Percentiles rank a stretch among this genome's conserved stretches.
These are phyloP conservation scores for Notarius lentiginosus DNA, from an alignment of 2,113 vertebrate genomes.

Conservation along the genomic window DNA sequence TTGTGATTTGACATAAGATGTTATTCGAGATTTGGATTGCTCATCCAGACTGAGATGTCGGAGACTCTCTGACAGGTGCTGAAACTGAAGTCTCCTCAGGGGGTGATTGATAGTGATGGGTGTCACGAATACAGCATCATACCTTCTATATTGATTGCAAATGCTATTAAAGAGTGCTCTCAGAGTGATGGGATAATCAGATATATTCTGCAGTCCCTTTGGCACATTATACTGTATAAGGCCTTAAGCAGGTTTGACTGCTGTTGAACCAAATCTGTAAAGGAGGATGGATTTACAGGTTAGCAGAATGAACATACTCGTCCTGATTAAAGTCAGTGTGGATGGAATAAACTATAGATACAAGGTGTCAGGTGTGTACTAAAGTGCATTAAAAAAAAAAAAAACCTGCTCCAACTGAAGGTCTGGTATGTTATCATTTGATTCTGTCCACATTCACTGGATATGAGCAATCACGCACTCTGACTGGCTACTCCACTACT, in stretches of 20 bases:
- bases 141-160: neutral
- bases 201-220: neutral
- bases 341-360: neutral
- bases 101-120: neutral
- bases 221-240: neutral
- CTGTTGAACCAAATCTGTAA: neutral
- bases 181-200: neutral
- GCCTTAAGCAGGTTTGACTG: neutral
- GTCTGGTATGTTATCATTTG: neutral
- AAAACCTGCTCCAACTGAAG: neutral
- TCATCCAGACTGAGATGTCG: no score
- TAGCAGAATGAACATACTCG: neutral
- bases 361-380: no score
- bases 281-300: neutral
- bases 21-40: no score
- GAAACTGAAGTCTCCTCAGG: no score
- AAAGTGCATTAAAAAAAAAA: neutral
- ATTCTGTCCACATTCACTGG: no score
- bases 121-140: neutral
- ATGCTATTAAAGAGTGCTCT: neutral
- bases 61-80: no score
- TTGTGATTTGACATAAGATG: no score
- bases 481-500: no score
- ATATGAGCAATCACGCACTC: no score
- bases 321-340: neutral